Percentiles rank a stretch among this genome's conserved stretches.
Conservation (phyloP, 2,888 invertebrate species). For the Athrips mouffetella region DNA sequence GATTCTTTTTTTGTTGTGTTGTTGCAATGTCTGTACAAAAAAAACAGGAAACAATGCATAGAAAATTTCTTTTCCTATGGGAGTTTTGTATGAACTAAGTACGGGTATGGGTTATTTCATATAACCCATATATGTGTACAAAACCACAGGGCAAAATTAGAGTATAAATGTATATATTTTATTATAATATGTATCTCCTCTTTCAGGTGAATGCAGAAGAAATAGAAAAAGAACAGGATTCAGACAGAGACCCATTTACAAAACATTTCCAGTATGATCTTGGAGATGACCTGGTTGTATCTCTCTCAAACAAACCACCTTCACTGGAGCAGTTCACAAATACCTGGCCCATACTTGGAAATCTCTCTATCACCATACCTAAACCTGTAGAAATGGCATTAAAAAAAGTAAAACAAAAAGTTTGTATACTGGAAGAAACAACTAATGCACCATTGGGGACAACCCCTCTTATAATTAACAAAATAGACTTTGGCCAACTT, state of each 20-base stretch:
- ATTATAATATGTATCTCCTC: no score
- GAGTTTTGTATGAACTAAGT: no score
- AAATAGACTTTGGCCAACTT: constrained; percentile 72
- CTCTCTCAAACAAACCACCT: constrained; percentile 73
- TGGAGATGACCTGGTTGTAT: constrained; percentile 79
- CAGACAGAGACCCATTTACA: constrained; percentile 80
- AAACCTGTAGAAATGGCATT: constrained; percentile 42
- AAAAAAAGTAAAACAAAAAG: constrained; percentile 52
- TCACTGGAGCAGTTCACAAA: constrained; percentile 52
- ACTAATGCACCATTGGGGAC: constrained; percentile 74
- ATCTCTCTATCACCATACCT: constrained; percentile 80
- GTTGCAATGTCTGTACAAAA: no score
- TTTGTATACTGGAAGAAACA: constrained; percentile 77
- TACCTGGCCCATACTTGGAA: constrained; percentile 82
- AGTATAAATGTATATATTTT: no score
- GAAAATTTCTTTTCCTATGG: no score
- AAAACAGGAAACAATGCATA: no score
- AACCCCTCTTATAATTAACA: constrained; percentile 66
- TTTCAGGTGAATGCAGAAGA: constrained; percentile 23
- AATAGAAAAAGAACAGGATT: constrained; percentile 37
- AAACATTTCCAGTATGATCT: constrained; percentile 84
- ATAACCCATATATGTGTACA: no score
- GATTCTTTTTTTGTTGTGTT: no score
- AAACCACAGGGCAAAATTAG: no score
- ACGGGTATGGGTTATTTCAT: no score